Evolutionary conservation across 2,888 invertebrate genomes (phyloP), one percentile per base, ranked within the genome.

Genomic region (Drosophila formosana): DNA sequence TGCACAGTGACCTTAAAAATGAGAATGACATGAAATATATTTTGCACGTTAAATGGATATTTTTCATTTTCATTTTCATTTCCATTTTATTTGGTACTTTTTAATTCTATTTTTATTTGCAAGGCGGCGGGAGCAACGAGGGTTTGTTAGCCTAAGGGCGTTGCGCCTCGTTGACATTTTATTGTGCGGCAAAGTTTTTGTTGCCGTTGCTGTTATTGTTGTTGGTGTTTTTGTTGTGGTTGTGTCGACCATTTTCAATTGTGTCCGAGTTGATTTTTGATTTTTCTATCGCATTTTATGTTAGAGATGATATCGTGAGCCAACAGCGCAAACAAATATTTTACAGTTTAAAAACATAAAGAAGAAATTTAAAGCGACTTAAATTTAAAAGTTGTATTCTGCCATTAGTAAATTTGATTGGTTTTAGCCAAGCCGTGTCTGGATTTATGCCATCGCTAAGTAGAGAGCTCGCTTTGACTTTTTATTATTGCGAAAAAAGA

Each of bases 101-200:
- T 41, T 56, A 60, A 67, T 70, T 68, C 62, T 53, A 66, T 85
- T 77, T 68, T 70, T 61, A 68, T 68, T 64, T 51, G 67, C 52
- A 50, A 47, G 41, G 50, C 58, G 23, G 5, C 13, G 8, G 23
- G 46, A 4, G 39, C 7, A 28, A 30, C 5, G 30, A 18, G 18
- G 52, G 64, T 56, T 56, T 57, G 61, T 49, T 73, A 53, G 63
- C 64, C 58, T 32, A 18, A 45, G 66, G 70, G 51, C 63, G 56
- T 62, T 64, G 37, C 64, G 78, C 58, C 66, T 72, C 78, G 64
- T 62, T 78, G 64, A 72, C 56, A 66, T 74, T 76, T 74, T 65
- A 67, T 72, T 78, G 61, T 61, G 46, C 9, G 50, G 53, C 26
- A 9, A 4, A 56, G 53, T 32, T 61, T 46, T 8, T 47, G 41